Evolutionary conservation across 2,888 invertebrate species (phyloP).

Genomic region (Hydriomena furcata): DNA sequence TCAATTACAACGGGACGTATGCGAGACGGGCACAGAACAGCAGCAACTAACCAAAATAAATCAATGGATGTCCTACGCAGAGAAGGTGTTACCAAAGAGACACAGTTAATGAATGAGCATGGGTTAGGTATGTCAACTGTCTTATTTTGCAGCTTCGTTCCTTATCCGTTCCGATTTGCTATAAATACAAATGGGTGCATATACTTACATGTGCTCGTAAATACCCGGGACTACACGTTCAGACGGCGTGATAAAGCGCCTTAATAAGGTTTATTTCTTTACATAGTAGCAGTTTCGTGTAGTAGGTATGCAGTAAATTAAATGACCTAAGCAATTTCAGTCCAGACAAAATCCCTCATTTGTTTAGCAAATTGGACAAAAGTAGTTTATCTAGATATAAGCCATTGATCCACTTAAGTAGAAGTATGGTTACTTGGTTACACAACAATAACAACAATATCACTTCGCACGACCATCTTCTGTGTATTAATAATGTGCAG

Average conservation of each 20-base stretch:
- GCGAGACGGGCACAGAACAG: conserved; percentile 11
- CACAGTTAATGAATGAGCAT: no score
- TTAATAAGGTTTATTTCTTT: conserved; percentile 71
- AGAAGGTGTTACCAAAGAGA: no score
- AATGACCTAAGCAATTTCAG: conserved; percentile 41
- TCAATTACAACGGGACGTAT: conserved; percentile 13
- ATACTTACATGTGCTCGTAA: conserved; percentile 64
- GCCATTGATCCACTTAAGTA: no score
- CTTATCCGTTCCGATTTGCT: conserved; percentile 3
- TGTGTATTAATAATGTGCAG: no score
- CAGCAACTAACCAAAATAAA: no score
- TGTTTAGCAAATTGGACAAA: conserved; percentile 9
- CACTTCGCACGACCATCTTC: no score
- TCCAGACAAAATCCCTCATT: conserved; percentile 16
- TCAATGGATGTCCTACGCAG: no score
- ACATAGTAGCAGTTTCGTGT: conserved; percentile 53
- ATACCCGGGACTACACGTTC: conserved; percentile 60
- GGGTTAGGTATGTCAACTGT: no score
- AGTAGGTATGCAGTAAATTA: conserved; percentile 47
- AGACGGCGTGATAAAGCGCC: conserved; percentile 63
- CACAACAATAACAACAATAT: no score
- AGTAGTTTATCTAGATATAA: conserved; percentile 6
- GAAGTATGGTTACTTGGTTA: no score
- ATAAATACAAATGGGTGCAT: conserved; percentile 58
- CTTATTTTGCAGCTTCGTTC: not conserved